These are phyloP conservation scores for Antennarius maculatus DNA, from an alignment of 2,797 vertebrate genomes.

Conservation along the genomic window DNA sequence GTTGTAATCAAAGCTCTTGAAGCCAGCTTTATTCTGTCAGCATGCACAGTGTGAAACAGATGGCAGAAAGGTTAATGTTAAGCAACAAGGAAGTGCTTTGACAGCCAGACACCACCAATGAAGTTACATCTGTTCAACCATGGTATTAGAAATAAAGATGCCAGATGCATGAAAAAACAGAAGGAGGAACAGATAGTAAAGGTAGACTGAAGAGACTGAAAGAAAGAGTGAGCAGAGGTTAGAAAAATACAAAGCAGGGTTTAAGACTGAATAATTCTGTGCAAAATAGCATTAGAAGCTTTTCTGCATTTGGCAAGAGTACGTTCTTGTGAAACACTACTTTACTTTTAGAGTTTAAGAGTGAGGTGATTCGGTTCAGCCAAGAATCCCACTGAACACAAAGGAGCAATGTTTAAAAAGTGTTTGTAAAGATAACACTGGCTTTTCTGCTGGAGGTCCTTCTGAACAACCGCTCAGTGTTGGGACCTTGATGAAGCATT, in stretches of 20 bases:
- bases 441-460: conserved; percentile 23
- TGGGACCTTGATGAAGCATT: conserved; percentile 13
- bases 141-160: conserved; percentile 31
- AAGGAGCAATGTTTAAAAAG: conserved; percentile 25
- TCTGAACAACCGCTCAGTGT: conserved; percentile 20
- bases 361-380: conserved; percentile 18
- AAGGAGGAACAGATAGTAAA: conserved; percentile 11
- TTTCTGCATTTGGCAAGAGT: conserved; percentile 25
- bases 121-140: conserved; percentile 63
- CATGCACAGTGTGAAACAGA: conserved; percentile 54
- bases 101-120: conserved; percentile 60
- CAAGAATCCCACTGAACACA: conserved; percentile 7
- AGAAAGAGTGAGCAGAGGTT: background rate
- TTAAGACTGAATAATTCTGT: conserved; percentile 34
- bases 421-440: conserved; percentile 39
- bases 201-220: conserved; percentile 15
- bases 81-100: conserved; percentile 44
- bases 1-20: conserved; percentile 59
- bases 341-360: conserved; percentile 22
- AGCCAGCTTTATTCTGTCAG: conserved; percentile 51
- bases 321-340: conserved; percentile 19
- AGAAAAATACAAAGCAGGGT: conserved; percentile 29
- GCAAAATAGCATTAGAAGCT: conserved; percentile 15
- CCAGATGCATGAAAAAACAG: conserved; percentile 26
- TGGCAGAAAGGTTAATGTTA: conserved; percentile 70